Evolutionary conservation across 1,140 invertebrate species (phyloP).

Genomic region (Drosophila melanogaster): Release_6_plus_ISO1_MT NT_033779.5:20907501-20908000

Average conservation of each 20-base stretch:
- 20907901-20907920: neutral
- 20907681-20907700: conserved; percentile 25
- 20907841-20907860: neutral
- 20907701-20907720: conserved; percentile 15
- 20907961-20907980: conserved; percentile 12
- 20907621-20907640: conserved; percentile 16
- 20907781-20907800: conserved; percentile 7
- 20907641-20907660: conserved; percentile 2
- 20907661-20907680: conserved; percentile 8
- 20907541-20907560: conserved; percentile 48
- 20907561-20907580: conserved; percentile 59
- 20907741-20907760: neutral
- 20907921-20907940: too few species aligned
- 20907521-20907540: conserved; percentile 19
- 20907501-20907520: neutral
- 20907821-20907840: neutral
- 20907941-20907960: neutral
- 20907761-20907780: conserved; percentile 4
- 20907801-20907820: neutral
- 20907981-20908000: conserved; percentile 64
- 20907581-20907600: conserved; percentile 39
- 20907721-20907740: neutral
- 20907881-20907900: too few species aligned
- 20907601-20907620: neutral
- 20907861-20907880: too few species aligned